Percentiles rank a stretch among this genome's conserved stretches.
These are phyloP conservation scores for Meloidogyne floridensis DNA, from an alignment of 1,140 invertebrate species.

Conservation along the genomic window DNA sequence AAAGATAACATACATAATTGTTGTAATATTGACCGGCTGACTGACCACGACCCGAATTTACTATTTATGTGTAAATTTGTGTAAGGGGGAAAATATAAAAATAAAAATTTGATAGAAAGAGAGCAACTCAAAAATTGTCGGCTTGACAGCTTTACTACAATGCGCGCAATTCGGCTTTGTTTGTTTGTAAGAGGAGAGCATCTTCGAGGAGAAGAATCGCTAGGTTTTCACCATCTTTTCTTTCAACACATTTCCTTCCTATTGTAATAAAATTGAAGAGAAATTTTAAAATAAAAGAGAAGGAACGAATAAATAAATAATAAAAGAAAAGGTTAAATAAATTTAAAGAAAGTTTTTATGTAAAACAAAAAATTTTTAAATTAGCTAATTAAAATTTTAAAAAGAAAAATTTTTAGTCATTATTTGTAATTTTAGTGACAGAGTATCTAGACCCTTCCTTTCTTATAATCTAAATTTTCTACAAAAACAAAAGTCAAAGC, in stretches of 20 bases:
- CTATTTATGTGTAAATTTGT: slow-evolving; percentile 5
- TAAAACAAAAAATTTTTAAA: neutral
- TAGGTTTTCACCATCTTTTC: neutral
- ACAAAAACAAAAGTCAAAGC: no score
- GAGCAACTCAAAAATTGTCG: neutral
- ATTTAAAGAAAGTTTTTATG: neutral
- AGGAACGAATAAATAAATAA: slow-evolving; percentile 4
- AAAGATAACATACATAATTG: neutral
- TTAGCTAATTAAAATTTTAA: neutral
- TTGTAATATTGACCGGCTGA: neutral
- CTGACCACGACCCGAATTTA: slow-evolving; percentile 8
- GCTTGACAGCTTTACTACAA: slow-evolving; percentile 2
- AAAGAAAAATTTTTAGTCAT: neutral
- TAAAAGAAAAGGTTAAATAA: slow-evolving; percentile 9
- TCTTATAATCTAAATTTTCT: no score
- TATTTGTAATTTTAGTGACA: no score
- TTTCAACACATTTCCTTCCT: slow-evolving; percentile 9
- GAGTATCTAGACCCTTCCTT: no score
- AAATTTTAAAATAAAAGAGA: neutral
- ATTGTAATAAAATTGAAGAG: slow-evolving; percentile 1
- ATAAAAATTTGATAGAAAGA: neutral
- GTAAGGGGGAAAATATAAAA: neutral
- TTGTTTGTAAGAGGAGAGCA: neutral
- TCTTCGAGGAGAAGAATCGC: neutral
- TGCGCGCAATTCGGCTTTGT: neutral